phyloP scores from a whole-genome alignment of 2,888 invertebrate genomes.

The Amitus sp. region DNA sequence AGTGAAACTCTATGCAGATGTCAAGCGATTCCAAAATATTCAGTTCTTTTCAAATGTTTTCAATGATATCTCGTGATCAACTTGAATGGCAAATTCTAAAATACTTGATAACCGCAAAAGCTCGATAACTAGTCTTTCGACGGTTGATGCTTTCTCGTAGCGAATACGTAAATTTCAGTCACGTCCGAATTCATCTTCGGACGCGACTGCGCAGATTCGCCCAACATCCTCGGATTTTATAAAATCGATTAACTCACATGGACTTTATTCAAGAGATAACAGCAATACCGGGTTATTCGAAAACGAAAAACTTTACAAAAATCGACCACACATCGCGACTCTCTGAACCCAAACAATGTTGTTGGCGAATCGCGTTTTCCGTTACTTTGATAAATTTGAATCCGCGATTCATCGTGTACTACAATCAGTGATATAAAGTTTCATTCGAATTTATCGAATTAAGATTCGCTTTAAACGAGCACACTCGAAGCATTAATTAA shows the following conservation, averaged over 20 bases:
- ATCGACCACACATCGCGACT: too few relatives aligned
- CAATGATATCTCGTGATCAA: too few relatives aligned
- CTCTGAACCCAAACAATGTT: too few relatives aligned
- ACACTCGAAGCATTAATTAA: constrained; percentile 31
- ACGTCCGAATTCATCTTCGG: constrained; percentile 5
- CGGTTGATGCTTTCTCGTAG: too few relatives aligned
- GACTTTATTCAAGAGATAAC: constrained; percentile 30
- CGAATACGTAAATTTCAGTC: background rate
- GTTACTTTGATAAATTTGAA: background rate
- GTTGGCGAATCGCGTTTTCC: background rate
- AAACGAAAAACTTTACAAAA: constrained; percentile 50
- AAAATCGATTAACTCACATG: constrained; percentile 30
- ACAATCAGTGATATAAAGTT: constrained; percentile 35
- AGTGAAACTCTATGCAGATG: constrained; percentile 28
- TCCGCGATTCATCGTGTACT: constrained; percentile 23
- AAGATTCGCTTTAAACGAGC: constrained; percentile 18
- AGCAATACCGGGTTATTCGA: constrained; percentile 35
- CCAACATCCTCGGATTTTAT: constrained; percentile 36
- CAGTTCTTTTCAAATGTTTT: background rate
- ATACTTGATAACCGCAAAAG: too few relatives aligned
- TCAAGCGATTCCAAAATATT: constrained; percentile 11
- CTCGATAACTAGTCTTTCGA: background rate
- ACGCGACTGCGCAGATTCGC: constrained; percentile 22
- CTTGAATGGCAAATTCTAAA: too few relatives aligned
- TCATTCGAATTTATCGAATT: constrained; percentile 22